These are phyloP conservation scores for Helicolenus hilgendorfi DNA, from an alignment of 2,797 vertebrate species.

Conservation along the genomic window DNA sequence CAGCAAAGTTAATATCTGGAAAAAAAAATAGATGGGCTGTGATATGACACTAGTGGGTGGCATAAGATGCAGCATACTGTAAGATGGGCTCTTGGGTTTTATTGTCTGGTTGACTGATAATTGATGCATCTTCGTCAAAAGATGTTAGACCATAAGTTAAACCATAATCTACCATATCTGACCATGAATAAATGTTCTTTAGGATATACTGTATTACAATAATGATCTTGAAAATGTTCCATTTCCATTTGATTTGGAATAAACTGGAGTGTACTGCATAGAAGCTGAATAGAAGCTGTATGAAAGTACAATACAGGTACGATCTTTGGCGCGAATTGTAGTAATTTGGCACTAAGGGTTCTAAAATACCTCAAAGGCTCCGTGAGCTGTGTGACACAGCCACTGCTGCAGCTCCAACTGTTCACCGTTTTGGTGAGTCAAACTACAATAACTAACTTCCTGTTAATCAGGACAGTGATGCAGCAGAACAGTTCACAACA, in stretches of 20 bases:
- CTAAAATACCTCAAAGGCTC: not conserved
- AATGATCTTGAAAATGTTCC: not conserved
- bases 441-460: not conserved
- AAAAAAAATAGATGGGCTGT: not conserved
- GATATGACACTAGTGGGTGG: constrained; percentile 4
- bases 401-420: constrained; percentile 1
- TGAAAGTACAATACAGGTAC: too few species aligned
- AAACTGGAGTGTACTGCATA: not conserved
- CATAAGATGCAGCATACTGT: not conserved
- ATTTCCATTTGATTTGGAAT: not conserved
- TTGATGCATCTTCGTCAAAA: not conserved
- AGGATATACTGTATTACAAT: not conserved
- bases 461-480: not conserved
- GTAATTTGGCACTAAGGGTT: not conserved
- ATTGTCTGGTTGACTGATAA: not conserved
- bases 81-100: not conserved
- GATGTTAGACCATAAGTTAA: not conserved
- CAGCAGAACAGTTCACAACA: not conserved
- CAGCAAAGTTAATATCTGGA: constrained; percentile 35
- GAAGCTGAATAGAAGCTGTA: not conserved
- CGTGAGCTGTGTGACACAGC: not conserved
- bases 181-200: not conserved
- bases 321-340: not conserved
- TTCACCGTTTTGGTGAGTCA: not conserved
- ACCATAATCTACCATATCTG: not conserved